These are phyloP conservation scores for Hylomyscus alleni DNA, from an alignment of 2,797 vertebrate genomes.

Conservation along the genomic window DNA sequence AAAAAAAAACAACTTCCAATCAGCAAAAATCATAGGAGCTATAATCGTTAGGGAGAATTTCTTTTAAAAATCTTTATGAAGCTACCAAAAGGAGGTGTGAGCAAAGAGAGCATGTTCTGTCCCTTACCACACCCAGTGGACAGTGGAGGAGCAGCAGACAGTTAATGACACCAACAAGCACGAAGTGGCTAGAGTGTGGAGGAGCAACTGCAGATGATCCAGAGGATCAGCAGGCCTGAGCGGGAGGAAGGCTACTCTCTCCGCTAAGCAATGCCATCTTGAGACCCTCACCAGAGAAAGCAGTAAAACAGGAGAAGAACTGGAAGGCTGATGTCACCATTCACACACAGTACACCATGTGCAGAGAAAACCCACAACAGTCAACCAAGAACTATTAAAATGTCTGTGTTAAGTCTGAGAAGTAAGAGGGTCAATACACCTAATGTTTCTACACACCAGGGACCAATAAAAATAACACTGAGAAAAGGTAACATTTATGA, in stretches of 20 bases:
- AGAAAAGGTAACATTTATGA: background rate
- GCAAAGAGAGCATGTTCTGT: background rate
- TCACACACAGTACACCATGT: accelerated
- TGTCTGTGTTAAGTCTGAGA: background rate
- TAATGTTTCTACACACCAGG: background rate
- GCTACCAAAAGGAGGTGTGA: background rate
- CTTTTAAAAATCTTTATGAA: constrained; percentile 23
- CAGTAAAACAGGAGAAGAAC: background rate
- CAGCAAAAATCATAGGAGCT: constrained; percentile 30
- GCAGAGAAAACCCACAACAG: background rate
- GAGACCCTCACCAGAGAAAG: no score
- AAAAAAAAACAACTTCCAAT: constrained; percentile 28
- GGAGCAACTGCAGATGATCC: accelerated
- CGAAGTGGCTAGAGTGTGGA: accelerated
- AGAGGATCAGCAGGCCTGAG: background rate
- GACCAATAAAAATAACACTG: background rate
- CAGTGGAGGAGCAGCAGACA: no score
- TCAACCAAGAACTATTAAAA: background rate
- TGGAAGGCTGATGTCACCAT: background rate
- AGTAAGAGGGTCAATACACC: background rate
- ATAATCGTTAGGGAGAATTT: constrained; percentile 16
- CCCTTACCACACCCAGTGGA: background rate
- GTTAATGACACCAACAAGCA: background rate
- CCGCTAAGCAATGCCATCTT: background rate
- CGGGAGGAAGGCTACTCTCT: accelerated